Evolutionary conservation across 2,113 vertebrate species (phyloP).

Genomic region (Periophthalmodon schlosseri): DNA sequence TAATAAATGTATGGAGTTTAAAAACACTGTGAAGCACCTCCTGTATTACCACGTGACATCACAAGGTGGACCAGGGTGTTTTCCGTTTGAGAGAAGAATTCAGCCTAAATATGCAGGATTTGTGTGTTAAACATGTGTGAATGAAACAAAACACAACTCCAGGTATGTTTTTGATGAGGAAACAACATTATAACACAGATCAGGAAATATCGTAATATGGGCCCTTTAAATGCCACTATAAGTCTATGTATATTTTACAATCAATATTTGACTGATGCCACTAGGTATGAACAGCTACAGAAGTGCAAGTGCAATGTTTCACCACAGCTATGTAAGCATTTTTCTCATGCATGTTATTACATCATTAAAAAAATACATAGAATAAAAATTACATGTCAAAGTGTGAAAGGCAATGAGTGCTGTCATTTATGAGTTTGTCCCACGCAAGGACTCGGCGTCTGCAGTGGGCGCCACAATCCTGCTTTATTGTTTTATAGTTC

Average conservation of each 20-base stretch:
- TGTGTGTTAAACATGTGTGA: too few species aligned
- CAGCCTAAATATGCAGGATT: too few species aligned
- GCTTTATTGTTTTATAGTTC: conserved; percentile 73
- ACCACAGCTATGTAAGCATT: background rate
- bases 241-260: too few species aligned
- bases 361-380: conserved; percentile 45
- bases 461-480: conserved; percentile 54
- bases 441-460: conserved; percentile 38
- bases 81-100: too few species aligned
- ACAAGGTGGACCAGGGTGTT: too few species aligned
- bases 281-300: background rate
- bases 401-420: conserved; percentile 60
- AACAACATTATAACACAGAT: too few species aligned
- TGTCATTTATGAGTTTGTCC: conserved; percentile 72
- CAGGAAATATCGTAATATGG: too few species aligned
- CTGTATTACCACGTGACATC: too few species aligned
- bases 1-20: too few species aligned
- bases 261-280: background rate
- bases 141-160: too few species aligned
- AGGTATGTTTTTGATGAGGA: too few species aligned
- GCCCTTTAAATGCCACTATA: background rate
- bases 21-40: too few species aligned
- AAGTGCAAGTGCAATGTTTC: background rate
- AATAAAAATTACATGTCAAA: conserved; percentile 51
- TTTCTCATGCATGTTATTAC: conserved; percentile 19